These are phyloP conservation scores for Percopsis omiscomaycus DNA, from an alignment of 2,797 vertebrate species.

Conservation along the genomic window DNA sequence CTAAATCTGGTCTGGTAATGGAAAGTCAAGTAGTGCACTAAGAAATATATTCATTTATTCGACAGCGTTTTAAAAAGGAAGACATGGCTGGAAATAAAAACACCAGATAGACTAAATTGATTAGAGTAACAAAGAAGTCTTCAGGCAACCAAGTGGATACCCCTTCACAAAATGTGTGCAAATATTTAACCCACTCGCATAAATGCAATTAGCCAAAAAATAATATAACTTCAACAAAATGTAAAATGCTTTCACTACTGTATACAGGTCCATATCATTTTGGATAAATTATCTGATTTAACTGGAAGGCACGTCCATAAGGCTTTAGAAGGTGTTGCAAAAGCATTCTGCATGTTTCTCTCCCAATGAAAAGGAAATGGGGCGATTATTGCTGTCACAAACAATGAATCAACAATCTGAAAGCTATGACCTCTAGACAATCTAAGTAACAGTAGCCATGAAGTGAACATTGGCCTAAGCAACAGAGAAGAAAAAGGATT, in stretches of 20 bases:
- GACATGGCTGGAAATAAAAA: conserved; percentile 76
- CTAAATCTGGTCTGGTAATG: conserved; percentile 25
- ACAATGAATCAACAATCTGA: conserved; percentile 71
- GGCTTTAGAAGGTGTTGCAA: conserved; percentile 91
- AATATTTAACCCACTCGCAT: conserved; percentile 67
- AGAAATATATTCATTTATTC: conserved; percentile 38
- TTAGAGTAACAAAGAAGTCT: conserved; percentile 51
- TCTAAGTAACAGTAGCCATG: conserved; percentile 35
- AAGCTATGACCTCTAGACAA: conserved; percentile 58
- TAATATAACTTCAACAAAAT: conserved; percentile 42
- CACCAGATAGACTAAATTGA: conserved; percentile 65
- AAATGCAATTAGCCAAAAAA: conserved; percentile 70
- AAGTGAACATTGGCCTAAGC: conserved; percentile 43
- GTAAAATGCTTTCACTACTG: neutral
- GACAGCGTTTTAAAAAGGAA: conserved; percentile 79
- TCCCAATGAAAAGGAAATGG: conserved; percentile 83
- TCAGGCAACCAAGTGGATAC: conserved; percentile 75
- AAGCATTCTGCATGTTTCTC: conserved; percentile 76
- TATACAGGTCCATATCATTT: neutral
- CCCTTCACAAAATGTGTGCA: conserved; percentile 66
- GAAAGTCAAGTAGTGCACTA: conserved; percentile 24
- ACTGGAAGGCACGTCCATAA: conserved; percentile 96
- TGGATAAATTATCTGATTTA: conserved; percentile 57
- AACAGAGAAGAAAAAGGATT: conserved; percentile 49
- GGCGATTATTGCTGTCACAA: conserved; percentile 89